Percentiles rank a stretch among this genome's conserved stretches.
Conservation (phyloP, 2,797 vertebrate genomes). For the Pseudopleuronectes americanus region DNA sequence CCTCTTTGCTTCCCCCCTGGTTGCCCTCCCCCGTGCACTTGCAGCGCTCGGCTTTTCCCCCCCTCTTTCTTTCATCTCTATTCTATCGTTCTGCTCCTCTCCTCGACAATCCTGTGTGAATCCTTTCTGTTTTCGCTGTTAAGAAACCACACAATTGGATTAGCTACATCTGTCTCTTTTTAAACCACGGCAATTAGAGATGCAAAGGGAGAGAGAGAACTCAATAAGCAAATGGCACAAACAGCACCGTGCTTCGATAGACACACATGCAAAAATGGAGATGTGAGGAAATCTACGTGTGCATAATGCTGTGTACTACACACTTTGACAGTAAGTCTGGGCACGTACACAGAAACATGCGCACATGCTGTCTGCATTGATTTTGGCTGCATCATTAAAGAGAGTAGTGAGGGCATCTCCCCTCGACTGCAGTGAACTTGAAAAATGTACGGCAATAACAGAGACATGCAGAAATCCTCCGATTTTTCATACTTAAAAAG, state of each 20-base stretch:
- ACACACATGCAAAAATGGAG: slow-evolving; percentile 40
- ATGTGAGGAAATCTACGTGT: slow-evolving; percentile 33
- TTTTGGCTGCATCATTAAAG: slow-evolving; percentile 51
- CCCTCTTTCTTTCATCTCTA: slow-evolving; percentile 73
- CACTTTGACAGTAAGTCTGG: slow-evolving; percentile 29
- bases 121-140: slow-evolving; percentile 74
- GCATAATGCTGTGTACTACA: slow-evolving; percentile 49
- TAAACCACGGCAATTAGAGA: slow-evolving; percentile 81
- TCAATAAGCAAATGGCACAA: slow-evolving; percentile 67
- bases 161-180: slow-evolving; percentile 82
- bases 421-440: slow-evolving; percentile 46
- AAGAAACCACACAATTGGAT: slow-evolving; percentile 82
- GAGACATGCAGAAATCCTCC: slow-evolving; percentile 30
- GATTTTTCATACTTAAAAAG: slow-evolving; percentile 15
- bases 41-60: slow-evolving; percentile 52
- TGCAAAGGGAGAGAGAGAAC: slow-evolving; percentile 69
- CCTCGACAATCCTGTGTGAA: slow-evolving; percentile 66
- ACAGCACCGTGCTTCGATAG: slow-evolving; percentile 20
- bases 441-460: slow-evolving; percentile 34
- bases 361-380: slow-evolving; percentile 43
- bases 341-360: slow-evolving; percentile 44
- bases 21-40: slow-evolving; percentile 67
- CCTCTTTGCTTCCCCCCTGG: slow-evolving; percentile 37
- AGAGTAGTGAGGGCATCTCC: slow-evolving; percentile 30
- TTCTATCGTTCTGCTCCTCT: slow-evolving; percentile 69